phyloP scores from a whole-genome alignment of 2,797 vertebrate species.

The Hoplostethus mediterraneus region DNA sequence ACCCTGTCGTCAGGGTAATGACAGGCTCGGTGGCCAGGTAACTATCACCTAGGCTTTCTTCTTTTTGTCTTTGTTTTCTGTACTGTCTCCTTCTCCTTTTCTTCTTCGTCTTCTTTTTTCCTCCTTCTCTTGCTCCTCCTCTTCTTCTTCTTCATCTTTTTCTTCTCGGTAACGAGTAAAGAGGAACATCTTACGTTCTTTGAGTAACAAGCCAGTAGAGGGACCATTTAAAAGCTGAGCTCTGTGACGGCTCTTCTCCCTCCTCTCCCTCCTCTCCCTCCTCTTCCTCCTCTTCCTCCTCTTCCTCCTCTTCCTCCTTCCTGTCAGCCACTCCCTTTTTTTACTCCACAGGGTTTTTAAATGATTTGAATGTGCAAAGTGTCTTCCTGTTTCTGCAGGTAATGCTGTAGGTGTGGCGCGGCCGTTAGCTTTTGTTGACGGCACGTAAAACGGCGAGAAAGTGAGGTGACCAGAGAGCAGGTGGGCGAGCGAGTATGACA shows the following conservation, averaged over 20 bases:
- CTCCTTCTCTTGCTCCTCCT: no score
- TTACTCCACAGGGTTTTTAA: background rate
- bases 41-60: constrained; percentile 68
- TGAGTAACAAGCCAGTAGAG: no score
- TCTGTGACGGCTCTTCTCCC: no score
- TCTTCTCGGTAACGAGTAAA: no score
- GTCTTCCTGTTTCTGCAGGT: no score
- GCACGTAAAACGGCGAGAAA: constrained; percentile 52
- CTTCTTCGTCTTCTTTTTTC: background rate
- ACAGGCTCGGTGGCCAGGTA: constrained; percentile 70
- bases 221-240: no score
- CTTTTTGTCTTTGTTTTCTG: constrained; percentile 41
- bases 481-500: background rate
- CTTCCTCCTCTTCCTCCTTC: background rate
- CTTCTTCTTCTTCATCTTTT: no score
- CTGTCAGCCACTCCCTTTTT: background rate
- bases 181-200: no score
- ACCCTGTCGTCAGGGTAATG: constrained; percentile 68
- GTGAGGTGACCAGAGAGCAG: constrained; percentile 31
- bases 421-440: constrained; percentile 7
- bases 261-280: background rate
- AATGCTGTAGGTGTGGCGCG: constrained; percentile 19
- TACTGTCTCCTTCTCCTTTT: constrained; percentile 21
- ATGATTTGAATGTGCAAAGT: no score
- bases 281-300: background rate